These are phyloP conservation scores for Nysson spinosus DNA, from an alignment of 2,888 invertebrate species.

Conservation along the genomic window DNA sequence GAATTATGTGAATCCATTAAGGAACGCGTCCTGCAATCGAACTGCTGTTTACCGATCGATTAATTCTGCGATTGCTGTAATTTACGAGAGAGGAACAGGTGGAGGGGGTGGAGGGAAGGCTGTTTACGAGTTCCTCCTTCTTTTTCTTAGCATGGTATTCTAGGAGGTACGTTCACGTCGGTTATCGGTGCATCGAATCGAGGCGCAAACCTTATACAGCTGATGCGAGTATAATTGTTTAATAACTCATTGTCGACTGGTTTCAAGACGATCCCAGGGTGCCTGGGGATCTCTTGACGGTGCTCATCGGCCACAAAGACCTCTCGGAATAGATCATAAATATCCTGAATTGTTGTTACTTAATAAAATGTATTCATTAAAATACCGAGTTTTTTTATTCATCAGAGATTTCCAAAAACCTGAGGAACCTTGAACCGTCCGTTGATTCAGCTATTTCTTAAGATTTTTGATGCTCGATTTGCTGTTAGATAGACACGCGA, in stretches of 20 bases:
- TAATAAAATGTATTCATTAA: no score
- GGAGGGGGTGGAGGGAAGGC: constrained; percentile 1
- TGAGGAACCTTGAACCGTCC: no score
- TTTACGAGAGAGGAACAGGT: constrained; percentile 24
- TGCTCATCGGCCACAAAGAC: constrained; percentile 32
- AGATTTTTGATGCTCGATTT: no score
- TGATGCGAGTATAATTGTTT: constrained; percentile 59
- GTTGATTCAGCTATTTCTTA: no score
- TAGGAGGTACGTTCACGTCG: constrained; percentile 10
- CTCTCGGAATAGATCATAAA: constrained; percentile 10
- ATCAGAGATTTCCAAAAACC: no score
- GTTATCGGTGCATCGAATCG: constrained; percentile 37
- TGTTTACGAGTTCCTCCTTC: constrained; percentile 10
- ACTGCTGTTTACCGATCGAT: constrained; percentile 49
- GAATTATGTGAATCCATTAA: constrained; percentile 45
- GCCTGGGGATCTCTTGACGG: constrained; percentile 3
- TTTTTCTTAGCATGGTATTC: constrained; percentile 6
- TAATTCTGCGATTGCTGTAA: constrained; percentile 39
- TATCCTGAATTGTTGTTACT: constrained; percentile 26
- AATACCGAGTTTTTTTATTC: no score
- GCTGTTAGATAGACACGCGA: no score
- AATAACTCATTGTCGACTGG: constrained; percentile 54
- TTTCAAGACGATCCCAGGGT: constrained; percentile 36
- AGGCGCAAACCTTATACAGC: constrained; percentile 42
- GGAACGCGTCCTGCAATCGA: constrained; percentile 47